A percentile compares a stretch with the other conserved stretches of the same genome.
phyloP scores from a whole-genome alignment of 35 echinoderm and acorn worm species.

The Heliocidaris erythrogramma region DNA sequence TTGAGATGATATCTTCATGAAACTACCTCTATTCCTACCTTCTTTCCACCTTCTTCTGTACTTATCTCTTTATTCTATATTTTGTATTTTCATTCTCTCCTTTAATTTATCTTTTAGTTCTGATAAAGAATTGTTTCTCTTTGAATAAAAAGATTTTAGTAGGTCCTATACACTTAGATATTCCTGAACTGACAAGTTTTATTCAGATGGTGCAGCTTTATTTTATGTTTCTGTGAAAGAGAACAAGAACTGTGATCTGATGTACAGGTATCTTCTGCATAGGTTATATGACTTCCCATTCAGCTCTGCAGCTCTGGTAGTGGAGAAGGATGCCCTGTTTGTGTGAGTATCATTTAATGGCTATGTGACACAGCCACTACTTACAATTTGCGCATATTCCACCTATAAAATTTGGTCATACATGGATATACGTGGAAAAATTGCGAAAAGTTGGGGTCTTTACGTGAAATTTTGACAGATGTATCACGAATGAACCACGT shows the following conservation, averaged over 20 bases:
- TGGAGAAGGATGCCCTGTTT: conserved; percentile 99
- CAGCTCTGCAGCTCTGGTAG: conserved; percentile 82
- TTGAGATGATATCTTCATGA: too few relatives aligned
- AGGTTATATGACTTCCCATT: conserved; percentile 99
- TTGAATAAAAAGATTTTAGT: too few relatives aligned
- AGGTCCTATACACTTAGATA: not conserved
- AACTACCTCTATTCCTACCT: not conserved
- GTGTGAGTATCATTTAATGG: conserved; percentile 70
- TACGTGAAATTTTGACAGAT: too few relatives aligned
- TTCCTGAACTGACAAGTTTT: conserved; percentile 40
- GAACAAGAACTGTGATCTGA: conserved; percentile 96
- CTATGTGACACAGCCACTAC: too few relatives aligned
- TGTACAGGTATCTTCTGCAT: conserved; percentile 97
- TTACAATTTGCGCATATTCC: too few relatives aligned
- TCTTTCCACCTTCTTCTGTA: not conserved
- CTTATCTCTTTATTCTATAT: not conserved
- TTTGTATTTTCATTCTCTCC: not conserved
- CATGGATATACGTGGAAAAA: too few relatives aligned
- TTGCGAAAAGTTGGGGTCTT: too few relatives aligned
- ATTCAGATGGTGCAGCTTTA: conserved; percentile 96
- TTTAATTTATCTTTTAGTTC: not conserved
- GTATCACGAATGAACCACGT: too few relatives aligned
- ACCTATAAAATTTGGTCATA: too few relatives aligned
- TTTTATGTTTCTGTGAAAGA: conserved; percentile 99
- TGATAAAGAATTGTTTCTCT: too few relatives aligned